Evolutionary conservation across 2,113 vertebrate species (phyloP).

Genomic region (Eleginops maclovinus): DNA sequence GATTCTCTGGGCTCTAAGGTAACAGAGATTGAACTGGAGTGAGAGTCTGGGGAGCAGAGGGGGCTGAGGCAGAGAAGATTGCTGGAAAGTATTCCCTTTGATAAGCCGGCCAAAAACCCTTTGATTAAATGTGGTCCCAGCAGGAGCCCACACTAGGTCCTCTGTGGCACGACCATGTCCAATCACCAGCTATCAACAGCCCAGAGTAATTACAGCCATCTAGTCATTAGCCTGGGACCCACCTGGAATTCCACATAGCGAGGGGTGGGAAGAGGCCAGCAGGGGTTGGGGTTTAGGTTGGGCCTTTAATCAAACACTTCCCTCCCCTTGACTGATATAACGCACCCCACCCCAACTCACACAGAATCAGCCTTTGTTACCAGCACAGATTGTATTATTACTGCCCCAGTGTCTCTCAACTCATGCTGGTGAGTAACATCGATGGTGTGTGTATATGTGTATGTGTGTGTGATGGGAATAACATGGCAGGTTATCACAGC

Average conservation of each 20-base stretch:
- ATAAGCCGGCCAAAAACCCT: constrained; percentile 79
- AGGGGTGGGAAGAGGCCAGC: constrained; percentile 62
- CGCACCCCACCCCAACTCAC: constrained; percentile 45
- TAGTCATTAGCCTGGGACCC: constrained; percentile 80
- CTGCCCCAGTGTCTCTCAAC: constrained; percentile 27
- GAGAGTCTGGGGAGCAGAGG: constrained; percentile 61
- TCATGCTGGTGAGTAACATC: constrained; percentile 5
- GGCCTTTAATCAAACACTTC: constrained; percentile 80
- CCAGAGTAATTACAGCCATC: constrained; percentile 82
- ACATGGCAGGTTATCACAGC: constrained; percentile 28
- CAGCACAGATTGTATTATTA: constrained; percentile 49
- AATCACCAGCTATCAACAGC: constrained; percentile 81
- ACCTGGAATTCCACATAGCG: constrained; percentile 78
- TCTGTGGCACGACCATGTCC: constrained; percentile 79
- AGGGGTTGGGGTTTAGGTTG: constrained; percentile 65
- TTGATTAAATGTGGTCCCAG: constrained; percentile 77
- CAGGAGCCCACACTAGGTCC: constrained; percentile 80
- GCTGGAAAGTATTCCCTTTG: constrained; percentile 83
- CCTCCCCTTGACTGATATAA: constrained; percentile 64
- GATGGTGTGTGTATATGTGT: neutral
- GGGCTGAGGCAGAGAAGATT: constrained; percentile 75
- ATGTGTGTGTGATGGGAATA: constrained; percentile 35
- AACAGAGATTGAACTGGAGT: constrained; percentile 48
- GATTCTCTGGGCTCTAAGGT: constrained; percentile 47
- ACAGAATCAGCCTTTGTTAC: constrained; percentile 72